phyloP scores from a whole-genome alignment of 2,888 invertebrate genomes.

The Masnerella sp. region DNA sequence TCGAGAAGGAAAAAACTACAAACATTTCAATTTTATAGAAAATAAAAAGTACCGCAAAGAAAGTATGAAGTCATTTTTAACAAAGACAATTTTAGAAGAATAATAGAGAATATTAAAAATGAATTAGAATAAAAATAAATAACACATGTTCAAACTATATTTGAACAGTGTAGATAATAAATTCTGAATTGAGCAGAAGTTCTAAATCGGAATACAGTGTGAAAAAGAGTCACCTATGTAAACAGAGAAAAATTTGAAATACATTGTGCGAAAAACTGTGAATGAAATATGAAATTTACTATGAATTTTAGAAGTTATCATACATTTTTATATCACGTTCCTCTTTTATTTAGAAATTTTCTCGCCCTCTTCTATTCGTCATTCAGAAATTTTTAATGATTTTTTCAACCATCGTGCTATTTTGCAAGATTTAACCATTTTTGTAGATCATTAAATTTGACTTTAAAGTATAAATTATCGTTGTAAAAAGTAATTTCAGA shows the following conservation, averaged over 20 bases:
- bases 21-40: no score
- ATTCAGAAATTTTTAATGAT: conserved; percentile 8
- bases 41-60: no score
- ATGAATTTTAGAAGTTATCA: conserved; percentile 26
- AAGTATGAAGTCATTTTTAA: no score
- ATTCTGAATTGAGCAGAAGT: background rate
- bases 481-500: no score
- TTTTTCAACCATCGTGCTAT: background rate
- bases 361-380: background rate
- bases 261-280: conserved; percentile 15
- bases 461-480: conserved; percentile 42
- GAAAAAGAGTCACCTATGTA: conserved; percentile 9
- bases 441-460: background rate
- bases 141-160: no score
- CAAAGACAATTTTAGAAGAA: no score
- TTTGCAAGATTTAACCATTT: no score
- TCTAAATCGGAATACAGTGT: background rate
- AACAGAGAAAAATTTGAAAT: conserved; percentile 16
- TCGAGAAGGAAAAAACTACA: no score
- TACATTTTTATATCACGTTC: conserved; percentile 25
- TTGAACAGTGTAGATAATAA: no score
- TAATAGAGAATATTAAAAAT: no score
- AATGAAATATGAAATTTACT: conserved; percentile 18
- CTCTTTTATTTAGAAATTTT: background rate
- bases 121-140: no score